phyloP scores from a whole-genome alignment of 2,797 vertebrate genomes.

The Sebastes aleutianus region DNA sequence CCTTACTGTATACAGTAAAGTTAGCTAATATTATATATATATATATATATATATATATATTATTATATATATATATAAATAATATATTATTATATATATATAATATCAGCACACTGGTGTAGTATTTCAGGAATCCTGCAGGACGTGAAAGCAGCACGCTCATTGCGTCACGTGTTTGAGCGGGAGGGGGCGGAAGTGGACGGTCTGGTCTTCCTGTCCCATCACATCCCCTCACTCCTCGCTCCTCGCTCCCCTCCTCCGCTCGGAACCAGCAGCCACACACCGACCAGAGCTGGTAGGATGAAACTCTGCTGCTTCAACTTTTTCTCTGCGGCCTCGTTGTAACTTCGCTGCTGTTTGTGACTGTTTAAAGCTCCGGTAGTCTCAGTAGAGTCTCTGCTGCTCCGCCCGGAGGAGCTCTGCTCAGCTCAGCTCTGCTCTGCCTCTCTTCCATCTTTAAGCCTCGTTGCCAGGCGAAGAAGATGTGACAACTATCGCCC shows the following conservation, averaged over 20 bases:
- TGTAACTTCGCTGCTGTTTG: neutral
- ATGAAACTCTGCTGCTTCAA: neutral
- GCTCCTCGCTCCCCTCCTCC: neutral
- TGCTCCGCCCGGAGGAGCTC: neutral
- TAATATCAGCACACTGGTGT: no score
- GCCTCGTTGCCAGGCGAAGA: neutral
- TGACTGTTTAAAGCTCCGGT: neutral
- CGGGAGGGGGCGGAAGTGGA: conserved; percentile 48
- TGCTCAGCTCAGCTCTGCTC: neutral
- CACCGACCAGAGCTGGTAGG: conserved; percentile 10
- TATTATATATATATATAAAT: no score
- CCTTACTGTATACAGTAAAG: neutral
- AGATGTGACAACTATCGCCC: neutral
- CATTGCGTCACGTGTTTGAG: conserved; percentile 14
- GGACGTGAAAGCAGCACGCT: neutral
- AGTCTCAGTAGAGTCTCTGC: neutral
- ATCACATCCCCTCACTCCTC: neutral
- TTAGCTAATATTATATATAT: neutral
- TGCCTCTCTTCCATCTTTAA: neutral
- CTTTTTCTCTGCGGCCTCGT: neutral
- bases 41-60: no score
- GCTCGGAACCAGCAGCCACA: neutral
- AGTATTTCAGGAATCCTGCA: rapidly evolving
- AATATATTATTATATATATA: no score
- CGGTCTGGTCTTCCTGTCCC: conserved; percentile 29